These are phyloP conservation scores for Neolamprologus variostigma DNA, from an alignment of 2,113 vertebrate species.

Conservation along the genomic window DNA sequence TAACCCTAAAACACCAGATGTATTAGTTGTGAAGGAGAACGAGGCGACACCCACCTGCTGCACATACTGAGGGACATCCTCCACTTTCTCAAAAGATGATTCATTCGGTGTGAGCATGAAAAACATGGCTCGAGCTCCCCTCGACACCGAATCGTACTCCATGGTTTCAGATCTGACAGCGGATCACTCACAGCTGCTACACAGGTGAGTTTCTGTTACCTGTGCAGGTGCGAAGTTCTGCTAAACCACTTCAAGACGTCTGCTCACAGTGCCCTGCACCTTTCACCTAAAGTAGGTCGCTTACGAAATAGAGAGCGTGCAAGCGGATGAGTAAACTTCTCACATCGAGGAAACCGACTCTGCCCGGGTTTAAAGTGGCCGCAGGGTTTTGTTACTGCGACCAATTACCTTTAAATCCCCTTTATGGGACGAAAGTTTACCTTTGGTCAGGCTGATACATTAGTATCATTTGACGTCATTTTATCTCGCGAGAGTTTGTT, in stretches of 20 bases:
- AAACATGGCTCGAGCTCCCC: slow-evolving; percentile 75
- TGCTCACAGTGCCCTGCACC: not conserved
- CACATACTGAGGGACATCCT: slow-evolving; percentile 82
- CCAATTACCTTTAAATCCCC: not conserved
- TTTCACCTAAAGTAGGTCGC: slow-evolving; percentile 5
- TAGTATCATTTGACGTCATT: too few species aligned
- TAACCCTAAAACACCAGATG: not conserved
- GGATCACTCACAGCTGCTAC: not conserved
- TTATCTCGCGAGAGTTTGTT: slow-evolving; percentile 24
- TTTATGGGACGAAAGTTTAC: not conserved
- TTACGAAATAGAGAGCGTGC: not conserved
- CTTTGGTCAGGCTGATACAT: not conserved
- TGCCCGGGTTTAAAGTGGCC: not conserved
- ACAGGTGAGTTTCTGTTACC: not conserved
- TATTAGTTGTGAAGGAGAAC: accelerated
- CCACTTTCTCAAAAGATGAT: slow-evolving; percentile 72
- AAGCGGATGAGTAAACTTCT: not conserved
- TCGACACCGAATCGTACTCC: slow-evolving; percentile 21
- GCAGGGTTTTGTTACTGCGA: not conserved
- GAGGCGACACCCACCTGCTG: slow-evolving; percentile 73
- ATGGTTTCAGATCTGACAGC: not conserved
- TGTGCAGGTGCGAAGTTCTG: not conserved
- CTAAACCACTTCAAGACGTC: not conserved
- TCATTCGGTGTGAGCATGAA: slow-evolving; percentile 76
- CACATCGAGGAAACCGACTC: not conserved